These are phyloP conservation scores for Nothocercus julius DNA, from an alignment of 2,113 vertebrate species.

Conservation along the genomic window DNA sequence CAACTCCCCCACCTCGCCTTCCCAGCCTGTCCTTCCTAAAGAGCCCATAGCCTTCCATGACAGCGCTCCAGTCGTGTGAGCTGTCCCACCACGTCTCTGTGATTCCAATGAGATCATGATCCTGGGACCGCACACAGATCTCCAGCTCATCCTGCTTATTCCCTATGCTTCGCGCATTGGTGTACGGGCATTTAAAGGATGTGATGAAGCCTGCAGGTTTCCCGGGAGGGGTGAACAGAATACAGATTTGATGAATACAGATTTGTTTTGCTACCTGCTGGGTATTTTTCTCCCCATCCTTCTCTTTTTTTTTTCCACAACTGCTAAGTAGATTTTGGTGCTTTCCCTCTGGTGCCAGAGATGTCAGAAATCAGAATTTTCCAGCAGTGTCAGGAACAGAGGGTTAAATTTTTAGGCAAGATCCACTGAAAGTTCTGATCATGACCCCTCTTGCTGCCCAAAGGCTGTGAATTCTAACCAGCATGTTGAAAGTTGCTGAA, in stretches of 20 bases:
- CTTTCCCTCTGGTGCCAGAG: background rate
- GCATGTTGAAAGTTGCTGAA: background rate
- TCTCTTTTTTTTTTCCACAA: background rate
- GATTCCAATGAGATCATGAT: too few species aligned
- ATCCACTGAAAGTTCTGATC: background rate
- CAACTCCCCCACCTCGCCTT: too few species aligned
- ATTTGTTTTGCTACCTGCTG: slow-evolving; percentile 49
- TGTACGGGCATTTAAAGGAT: too few species aligned
- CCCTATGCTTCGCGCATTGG: too few species aligned
- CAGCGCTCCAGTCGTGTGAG: too few species aligned
- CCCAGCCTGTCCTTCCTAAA: too few species aligned
- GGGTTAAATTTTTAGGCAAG: background rate
- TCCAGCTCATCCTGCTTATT: too few species aligned
- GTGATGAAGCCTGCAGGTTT: too few species aligned
- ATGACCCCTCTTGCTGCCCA: background rate
- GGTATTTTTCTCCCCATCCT: background rate
- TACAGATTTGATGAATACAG: background rate
- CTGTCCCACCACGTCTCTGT: too few species aligned
- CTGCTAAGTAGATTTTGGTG: background rate
- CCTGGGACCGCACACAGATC: too few species aligned
- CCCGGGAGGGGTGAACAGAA: too few species aligned
- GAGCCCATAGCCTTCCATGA: too few species aligned
- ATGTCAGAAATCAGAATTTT: background rate
- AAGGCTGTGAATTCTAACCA: background rate
- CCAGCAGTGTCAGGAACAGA: background rate